phyloP scores from a whole-genome alignment of 2,888 invertebrate genomes.

The Drosophila ezoana region DNA sequence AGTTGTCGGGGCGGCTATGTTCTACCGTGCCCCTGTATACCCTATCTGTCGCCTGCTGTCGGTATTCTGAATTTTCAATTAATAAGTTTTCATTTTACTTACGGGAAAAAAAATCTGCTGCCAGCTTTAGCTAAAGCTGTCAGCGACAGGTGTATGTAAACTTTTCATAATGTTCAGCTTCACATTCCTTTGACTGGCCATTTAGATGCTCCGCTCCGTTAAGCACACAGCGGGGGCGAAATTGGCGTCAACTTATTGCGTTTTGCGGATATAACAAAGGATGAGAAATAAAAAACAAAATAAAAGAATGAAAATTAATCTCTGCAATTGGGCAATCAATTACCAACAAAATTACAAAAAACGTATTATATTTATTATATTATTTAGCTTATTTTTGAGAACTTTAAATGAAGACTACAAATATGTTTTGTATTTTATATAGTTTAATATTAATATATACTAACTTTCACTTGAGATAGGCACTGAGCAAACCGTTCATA shows the following conservation, averaged over 20 bases:
- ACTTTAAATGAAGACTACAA: no score
- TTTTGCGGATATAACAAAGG: background rate
- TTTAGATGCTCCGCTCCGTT: conserved; percentile 23
- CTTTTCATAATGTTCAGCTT: conserved; percentile 31
- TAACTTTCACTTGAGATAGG: no score
- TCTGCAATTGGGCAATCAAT: background rate
- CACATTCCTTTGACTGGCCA: conserved; percentile 18
- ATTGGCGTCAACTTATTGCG: conserved; percentile 8
- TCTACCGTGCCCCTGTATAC: conserved; percentile 7
- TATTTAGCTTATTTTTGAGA: no score
- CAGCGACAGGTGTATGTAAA: conserved; percentile 60
- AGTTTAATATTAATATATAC: no score
- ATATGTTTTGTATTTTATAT: no score
- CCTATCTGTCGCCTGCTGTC: conserved; percentile 29
- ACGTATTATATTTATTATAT: no score
- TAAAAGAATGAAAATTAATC: background rate
- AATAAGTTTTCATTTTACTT: conserved; percentile 66
- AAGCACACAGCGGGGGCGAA: conserved; percentile 2
- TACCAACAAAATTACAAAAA: background rate
- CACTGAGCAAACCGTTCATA: no score
- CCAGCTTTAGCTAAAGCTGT: conserved; percentile 56
- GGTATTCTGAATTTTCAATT: conserved; percentile 64
- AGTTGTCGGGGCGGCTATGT: conserved; percentile 34
- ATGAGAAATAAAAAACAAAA: background rate
- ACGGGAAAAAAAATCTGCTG: conserved; percentile 14